phyloP scores from a whole-genome alignment of 2,888 invertebrate species.

The Asteroscopus sphinx region DNA sequence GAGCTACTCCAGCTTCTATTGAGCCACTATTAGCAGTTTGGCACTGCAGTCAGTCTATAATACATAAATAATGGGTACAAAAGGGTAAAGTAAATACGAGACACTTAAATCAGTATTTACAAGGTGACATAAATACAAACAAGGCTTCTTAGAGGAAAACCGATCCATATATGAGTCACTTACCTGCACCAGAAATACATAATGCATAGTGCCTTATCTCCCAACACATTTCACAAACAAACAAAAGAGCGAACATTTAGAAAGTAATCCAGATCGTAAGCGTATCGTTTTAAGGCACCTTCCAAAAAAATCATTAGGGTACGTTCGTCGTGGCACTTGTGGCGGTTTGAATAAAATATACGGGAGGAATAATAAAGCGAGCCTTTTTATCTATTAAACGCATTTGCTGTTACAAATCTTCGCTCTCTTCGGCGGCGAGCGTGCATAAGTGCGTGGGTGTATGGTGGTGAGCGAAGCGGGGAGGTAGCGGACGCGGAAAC shows the following conservation, averaged over 20 bases:
- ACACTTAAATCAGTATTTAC: too few relatives aligned
- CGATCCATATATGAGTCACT: neutral
- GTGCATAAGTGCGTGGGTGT: conserved; percentile 58
- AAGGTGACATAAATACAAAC: too few relatives aligned
- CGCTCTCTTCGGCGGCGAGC: conserved; percentile 63
- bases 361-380: conserved; percentile 77
- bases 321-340: conserved; percentile 75
- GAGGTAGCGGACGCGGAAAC: conserved; percentile 1
- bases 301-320: conserved; percentile 80
- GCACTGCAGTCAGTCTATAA: too few relatives aligned
- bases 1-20: too few relatives aligned
- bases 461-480: conserved; percentile 37
- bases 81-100: too few relatives aligned
- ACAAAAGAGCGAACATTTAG: conserved; percentile 43
- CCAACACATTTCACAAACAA: conserved; percentile 33
- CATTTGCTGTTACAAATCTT: conserved; percentile 84
- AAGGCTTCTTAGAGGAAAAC: too few relatives aligned
- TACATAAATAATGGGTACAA: too few relatives aligned
- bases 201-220: neutral
- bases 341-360: conserved; percentile 84
- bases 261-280: conserved; percentile 48
- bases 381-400: conserved; percentile 87
- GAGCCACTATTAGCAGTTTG: too few relatives aligned
- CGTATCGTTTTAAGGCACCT: conserved; percentile 63
- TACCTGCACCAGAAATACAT: conserved; percentile 20